Percentiles rank a stretch among this genome's conserved stretches.
Evolutionary conservation across 2,113 vertebrate genomes (phyloP).

Genomic region (Tragelaphus strepsiceros): DNA sequence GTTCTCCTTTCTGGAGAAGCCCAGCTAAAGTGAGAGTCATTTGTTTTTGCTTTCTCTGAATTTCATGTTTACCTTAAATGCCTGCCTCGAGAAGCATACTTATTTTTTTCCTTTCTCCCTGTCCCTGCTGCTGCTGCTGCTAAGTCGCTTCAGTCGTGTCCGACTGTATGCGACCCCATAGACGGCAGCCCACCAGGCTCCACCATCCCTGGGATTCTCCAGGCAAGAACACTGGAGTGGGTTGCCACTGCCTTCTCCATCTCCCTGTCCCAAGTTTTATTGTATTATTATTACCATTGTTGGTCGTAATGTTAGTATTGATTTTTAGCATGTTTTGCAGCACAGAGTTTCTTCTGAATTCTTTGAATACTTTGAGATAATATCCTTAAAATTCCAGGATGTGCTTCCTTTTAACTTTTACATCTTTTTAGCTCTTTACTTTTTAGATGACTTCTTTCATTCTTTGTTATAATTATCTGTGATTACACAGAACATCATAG

Average conservation of each 20-base stretch:
- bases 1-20: neutral
- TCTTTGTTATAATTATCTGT: neutral
- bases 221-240: too few relatives aligned
- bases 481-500: neutral
- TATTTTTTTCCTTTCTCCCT: neutral
- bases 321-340: neutral
- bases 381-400: neutral
- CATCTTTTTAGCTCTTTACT: neutral
- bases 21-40: neutral
- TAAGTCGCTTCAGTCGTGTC: too few relatives aligned
- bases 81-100: neutral
- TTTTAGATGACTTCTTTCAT: neutral
- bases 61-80: neutral
- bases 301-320: neutral
- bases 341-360: neutral
- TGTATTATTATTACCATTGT: neutral
- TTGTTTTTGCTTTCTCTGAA: neutral
- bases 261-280: neutral
- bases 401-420: neutral
- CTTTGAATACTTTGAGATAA: neutral
- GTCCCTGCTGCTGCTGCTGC: too few relatives aligned
- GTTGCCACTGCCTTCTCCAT: too few relatives aligned
- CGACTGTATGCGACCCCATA: too few relatives aligned
- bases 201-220: too few relatives aligned
- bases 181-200: too few relatives aligned